These are phyloP conservation scores for Sipha flava DNA, from an alignment of 1,140 invertebrate species.

Conservation along the genomic window DNA sequence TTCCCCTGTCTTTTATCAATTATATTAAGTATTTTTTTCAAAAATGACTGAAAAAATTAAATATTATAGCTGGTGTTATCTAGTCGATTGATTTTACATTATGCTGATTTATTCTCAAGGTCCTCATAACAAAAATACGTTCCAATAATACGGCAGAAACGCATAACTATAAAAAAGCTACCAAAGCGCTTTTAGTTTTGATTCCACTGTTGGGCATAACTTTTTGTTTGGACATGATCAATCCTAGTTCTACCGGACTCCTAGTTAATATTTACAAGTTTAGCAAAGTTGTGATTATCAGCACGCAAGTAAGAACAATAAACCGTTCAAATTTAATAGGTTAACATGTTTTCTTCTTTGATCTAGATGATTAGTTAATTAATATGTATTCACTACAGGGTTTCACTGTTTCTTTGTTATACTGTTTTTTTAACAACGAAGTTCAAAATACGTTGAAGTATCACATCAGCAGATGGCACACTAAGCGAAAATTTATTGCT, in stretches of 20 bases:
- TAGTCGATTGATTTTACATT: too few species aligned
- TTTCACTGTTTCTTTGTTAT: background rate
- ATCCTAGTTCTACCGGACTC: background rate
- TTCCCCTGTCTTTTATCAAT: too few species aligned
- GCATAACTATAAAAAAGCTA: constrained; percentile 70
- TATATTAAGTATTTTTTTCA: too few species aligned
- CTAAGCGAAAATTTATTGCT: background rate
- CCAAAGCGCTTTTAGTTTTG: constrained; percentile 76
- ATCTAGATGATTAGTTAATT: too few species aligned
- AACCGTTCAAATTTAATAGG: background rate
- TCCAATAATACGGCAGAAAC: constrained; percentile 40
- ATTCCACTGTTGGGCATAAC: constrained; percentile 81
- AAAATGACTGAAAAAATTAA: too few species aligned
- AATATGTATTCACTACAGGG: background rate
- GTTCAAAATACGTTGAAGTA: constrained; percentile 19
- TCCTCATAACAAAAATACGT: constrained; percentile 72
- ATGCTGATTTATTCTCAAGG: constrained; percentile 47
- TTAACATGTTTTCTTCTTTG: too few species aligned
- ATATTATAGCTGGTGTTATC: too few species aligned
- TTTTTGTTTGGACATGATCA: constrained; percentile 41
- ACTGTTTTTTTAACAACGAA: constrained; percentile 20
- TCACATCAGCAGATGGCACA: background rate
- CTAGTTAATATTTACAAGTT: constrained; percentile 15
- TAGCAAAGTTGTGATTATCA: constrained; percentile 4
- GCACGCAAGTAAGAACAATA: background rate